Evolutionary conservation across 2,797 vertebrate genomes (phyloP), one percentile per base, ranked within the genome.

Genomic region (Varecia variegata): DNA sequence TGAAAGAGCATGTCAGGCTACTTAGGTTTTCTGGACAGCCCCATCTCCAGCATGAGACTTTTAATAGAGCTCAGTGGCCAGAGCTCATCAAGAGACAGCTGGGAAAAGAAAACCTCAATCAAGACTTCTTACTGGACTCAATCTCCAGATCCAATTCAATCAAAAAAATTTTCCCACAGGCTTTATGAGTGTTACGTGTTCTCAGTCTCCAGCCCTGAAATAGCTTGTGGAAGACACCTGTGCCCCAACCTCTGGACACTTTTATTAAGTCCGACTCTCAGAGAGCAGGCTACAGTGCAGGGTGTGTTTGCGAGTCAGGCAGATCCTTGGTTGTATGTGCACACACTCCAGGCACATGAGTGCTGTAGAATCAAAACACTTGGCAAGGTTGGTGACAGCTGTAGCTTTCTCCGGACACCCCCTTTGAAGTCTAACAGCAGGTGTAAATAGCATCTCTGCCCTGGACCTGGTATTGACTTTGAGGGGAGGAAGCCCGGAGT

Each of bases 121-220:
- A 68, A 83, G 52, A 50, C 47, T 91, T 86, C 40, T 86, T 82
- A 45, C 21, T 93, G 71, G 62, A 86, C 58, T 96, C 97, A 85
- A 82, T 96, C 89, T 77, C 77, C 90, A 90, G 56, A 32, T 47
- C 25, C 65, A 93, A 94, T 93, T 97, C 94, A 94, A 86, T 95
- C 89, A 88, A 88, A 88, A 58, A 73, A 71, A 5, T 45, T 35
- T 85, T 60, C 77, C 89, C 68, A 54, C 54, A 91, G 88, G 60
- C 65, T 93, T 90, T 97, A 6, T 76, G 82, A 93, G 54, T 67
- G 67, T 27, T 90, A 45, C 3, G 1, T 6, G 47, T 35, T n/a
- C 79, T 94, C 58, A 7, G 56, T 74, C 82, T 95, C 38, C 60
- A 86, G 45, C 67, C 92, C 68, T 65, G 50, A 95, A 96, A 91